These are phyloP conservation scores for Phocoena phocoena DNA, from an alignment of 2,113 vertebrate genomes.

Conservation along the genomic window DNA sequence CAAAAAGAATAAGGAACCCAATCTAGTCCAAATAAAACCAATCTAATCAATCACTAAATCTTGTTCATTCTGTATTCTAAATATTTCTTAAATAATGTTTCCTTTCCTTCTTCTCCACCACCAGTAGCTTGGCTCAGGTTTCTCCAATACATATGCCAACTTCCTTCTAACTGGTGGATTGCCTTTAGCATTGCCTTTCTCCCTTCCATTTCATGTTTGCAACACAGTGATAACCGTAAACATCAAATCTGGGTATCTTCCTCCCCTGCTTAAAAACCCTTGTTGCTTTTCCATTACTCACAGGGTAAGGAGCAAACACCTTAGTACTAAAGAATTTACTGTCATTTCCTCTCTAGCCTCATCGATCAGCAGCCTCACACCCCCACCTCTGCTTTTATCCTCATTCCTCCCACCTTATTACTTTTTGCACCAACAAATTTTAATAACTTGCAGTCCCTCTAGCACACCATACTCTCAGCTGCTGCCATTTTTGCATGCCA, in stretches of 20 bases:
- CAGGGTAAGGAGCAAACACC: background rate
- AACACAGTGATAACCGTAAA: background rate
- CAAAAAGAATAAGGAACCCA: background rate
- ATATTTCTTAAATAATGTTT: background rate
- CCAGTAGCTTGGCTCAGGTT: background rate
- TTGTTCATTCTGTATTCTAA: background rate
- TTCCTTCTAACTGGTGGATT: background rate
- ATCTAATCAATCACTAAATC: background rate
- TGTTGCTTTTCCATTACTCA: background rate
- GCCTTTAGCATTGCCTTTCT: background rate
- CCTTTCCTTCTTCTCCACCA: background rate
- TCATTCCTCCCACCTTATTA: background rate
- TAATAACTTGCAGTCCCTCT: background rate
- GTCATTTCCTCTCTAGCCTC: background rate
- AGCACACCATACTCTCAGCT: background rate
- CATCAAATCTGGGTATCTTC: background rate
- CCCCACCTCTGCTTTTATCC: background rate
- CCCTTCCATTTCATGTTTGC: background rate
- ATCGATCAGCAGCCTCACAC: background rate
- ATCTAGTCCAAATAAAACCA: background rate
- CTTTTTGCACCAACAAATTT: background rate
- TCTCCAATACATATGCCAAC: no score
- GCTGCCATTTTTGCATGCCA: background rate
- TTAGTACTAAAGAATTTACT: background rate
- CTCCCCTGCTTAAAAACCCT: background rate